Evolutionary conservation across 2,797 vertebrate genomes (phyloP).

Genomic region (Dromococcyx pavoninus): DNA sequence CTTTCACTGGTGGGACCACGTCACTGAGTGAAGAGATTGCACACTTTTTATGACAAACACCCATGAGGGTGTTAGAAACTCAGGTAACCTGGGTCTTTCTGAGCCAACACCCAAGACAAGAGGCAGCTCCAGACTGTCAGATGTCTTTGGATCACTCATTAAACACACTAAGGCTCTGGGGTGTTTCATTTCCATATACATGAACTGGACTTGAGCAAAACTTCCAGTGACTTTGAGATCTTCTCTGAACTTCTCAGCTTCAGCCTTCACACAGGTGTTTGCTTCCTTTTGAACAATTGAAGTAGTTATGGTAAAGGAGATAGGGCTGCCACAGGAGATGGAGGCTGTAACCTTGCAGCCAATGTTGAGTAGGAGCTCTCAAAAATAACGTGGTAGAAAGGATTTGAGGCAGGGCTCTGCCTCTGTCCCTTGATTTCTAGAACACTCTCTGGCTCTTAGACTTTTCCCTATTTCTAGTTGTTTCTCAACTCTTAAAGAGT

Average conservation of each 20-base stretch:
- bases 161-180: background rate
- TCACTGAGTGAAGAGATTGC: accelerated
- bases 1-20: background rate
- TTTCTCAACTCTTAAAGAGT: background rate
- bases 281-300: background rate
- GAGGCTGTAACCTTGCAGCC: accelerated
- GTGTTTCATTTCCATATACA: background rate
- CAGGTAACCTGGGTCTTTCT: background rate
- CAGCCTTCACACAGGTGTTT: background rate
- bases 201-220: background rate
- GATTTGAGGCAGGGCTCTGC: background rate
- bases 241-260: background rate
- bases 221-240: background rate
- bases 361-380: background rate
- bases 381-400: background rate
- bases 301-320: background rate
- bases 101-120: background rate
- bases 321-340: background rate
- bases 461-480: background rate
- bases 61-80: background rate
- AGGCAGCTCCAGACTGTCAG: background rate
- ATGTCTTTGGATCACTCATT: background rate
- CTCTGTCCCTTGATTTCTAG: background rate
- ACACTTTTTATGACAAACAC: background rate
- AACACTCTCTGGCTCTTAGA: background rate